Conservation (phyloP, 2,113 vertebrate genomes). For the Connochaetes taurinus region DNA sequence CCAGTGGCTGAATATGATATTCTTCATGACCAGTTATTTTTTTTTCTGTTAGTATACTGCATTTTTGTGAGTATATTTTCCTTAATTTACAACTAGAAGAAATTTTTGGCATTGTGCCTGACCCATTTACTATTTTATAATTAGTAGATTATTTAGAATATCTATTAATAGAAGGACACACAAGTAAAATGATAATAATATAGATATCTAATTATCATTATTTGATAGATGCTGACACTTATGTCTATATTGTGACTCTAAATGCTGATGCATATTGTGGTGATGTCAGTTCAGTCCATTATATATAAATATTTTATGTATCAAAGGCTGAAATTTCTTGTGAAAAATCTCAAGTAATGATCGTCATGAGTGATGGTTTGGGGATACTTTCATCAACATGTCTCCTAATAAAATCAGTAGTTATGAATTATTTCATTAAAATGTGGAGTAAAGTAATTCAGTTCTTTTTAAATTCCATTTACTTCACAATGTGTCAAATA, state of each 20-base stretch:
- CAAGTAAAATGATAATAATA: neutral
- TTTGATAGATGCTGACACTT: neutral
- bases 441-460: neutral
- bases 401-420: neutral
- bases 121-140: neutral
- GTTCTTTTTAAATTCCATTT: neutral
- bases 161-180: neutral
- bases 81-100: neutral
- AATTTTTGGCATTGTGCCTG: neutral
- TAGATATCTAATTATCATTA: neutral
- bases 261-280: neutral
- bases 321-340: neutral
- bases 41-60: neutral
- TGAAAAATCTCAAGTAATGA: neutral
- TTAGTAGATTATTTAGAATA: neutral
- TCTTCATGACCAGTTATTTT: neutral
- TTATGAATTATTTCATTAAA: neutral
- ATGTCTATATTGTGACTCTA: neutral
- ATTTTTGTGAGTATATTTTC: neutral
- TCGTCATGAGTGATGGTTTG: neutral
- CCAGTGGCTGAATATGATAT: neutral
- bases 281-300: neutral
- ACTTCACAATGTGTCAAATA: neutral
- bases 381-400: neutral
- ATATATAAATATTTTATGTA: neutral